Conservation (phyloP, 2,888 invertebrate genomes). For the Prenolepis imparis region DNA sequence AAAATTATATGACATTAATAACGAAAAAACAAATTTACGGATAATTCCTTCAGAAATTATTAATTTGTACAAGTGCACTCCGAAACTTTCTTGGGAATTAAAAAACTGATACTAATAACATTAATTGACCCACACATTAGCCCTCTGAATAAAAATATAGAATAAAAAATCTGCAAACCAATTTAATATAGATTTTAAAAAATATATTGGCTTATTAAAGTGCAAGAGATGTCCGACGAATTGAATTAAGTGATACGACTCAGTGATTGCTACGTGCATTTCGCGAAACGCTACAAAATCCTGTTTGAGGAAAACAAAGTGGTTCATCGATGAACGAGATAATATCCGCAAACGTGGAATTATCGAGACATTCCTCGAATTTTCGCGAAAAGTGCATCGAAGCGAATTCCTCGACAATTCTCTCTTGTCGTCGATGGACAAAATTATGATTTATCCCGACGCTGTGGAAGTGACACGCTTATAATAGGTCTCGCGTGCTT, state of each 20-base stretch:
- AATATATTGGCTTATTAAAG: neutral
- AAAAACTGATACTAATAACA: neutral
- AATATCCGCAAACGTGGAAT: neutral
- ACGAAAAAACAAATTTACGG: constrained; percentile 4
- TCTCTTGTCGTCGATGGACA: neutral
- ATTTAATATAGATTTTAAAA: neutral
- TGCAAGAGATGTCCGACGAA: neutral
- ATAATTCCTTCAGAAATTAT: neutral
- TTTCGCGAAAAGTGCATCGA: constrained; percentile 1
- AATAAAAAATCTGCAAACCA: neutral
- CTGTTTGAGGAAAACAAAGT: neutral
- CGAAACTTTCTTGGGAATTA: neutral
- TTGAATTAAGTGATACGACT: constrained; percentile 3
- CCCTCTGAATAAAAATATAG: neutral
- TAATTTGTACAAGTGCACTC: neutral
- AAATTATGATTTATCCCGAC: constrained; percentile 24
- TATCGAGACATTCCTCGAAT: neutral
- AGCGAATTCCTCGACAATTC: neutral
- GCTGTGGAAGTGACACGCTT: constrained; percentile 18
- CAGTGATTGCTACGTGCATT: constrained; percentile 34
- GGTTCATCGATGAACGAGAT: constrained; percentile 32
- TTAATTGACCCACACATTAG: neutral
- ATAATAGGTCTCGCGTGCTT: neutral
- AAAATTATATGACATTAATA: neutral
- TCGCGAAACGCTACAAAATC: neutral